Conservation (phyloP, 2,797 vertebrate species). For the Bufotes viridis region DNA sequence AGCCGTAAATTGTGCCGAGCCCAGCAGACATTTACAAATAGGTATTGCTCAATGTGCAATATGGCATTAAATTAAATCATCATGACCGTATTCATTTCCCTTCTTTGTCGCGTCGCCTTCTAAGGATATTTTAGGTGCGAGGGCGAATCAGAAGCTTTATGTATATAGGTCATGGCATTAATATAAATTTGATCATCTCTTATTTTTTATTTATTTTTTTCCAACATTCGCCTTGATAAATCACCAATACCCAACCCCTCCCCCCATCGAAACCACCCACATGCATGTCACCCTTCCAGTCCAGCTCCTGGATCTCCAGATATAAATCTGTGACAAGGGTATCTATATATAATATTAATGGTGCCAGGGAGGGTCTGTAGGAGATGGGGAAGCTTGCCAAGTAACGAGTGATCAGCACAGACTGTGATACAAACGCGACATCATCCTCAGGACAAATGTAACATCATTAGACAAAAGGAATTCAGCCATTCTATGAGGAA, state of each 20-base stretch:
- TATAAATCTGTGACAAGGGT: slow-evolving; percentile 97
- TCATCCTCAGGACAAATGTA: slow-evolving; percentile 93
- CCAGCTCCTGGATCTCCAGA: slow-evolving; percentile 85
- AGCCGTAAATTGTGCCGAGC: slow-evolving; percentile 12
- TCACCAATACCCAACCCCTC: slow-evolving; percentile 73
- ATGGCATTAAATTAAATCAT: slow-evolving; percentile 46
- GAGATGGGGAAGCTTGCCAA: slow-evolving; percentile 84
- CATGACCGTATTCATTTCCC: slow-evolving; percentile 56
- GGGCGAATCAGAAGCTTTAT: slow-evolving; percentile 68
- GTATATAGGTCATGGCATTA: slow-evolving; percentile 77
- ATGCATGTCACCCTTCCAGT: slow-evolving; percentile 77
- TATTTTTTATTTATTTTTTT: slow-evolving; percentile 79
- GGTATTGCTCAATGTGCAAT: slow-evolving; percentile 39
- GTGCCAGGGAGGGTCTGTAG: slow-evolving; percentile 82
- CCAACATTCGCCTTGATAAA: slow-evolving; percentile 76
- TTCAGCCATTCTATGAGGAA: slow-evolving; percentile 87
- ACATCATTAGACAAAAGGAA: slow-evolving; percentile 88
- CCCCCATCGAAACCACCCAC: slow-evolving; percentile 66
- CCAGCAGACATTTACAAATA: slow-evolving; percentile 39
- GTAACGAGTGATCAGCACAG: slow-evolving; percentile 87
- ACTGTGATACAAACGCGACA: slow-evolving; percentile 75
- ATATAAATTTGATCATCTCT: slow-evolving; percentile 85
- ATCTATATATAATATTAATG: slow-evolving; percentile 99
- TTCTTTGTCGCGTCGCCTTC: slow-evolving; percentile 49
- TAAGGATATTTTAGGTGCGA: slow-evolving; percentile 25